Evolutionary conservation across 2,113 vertebrate genomes (phyloP), one percentile per base, ranked within the genome.

Genomic region (Apteryx mantelli): DNA sequence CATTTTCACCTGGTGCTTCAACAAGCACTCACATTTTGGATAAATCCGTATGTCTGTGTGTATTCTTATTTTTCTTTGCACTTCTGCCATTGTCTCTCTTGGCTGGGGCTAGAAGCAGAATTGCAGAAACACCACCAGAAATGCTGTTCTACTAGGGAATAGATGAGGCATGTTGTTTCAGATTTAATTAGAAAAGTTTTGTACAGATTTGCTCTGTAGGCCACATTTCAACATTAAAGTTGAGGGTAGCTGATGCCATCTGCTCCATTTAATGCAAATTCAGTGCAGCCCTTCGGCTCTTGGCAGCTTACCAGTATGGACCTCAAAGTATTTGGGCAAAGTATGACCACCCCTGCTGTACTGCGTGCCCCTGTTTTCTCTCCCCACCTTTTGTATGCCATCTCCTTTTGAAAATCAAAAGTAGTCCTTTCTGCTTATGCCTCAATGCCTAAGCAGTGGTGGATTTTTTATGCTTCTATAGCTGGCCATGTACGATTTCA

Each of bases 181-280:
- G 82, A 93, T 97, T 95, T 96, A 97, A 96, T 97, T 97, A 96
- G 94, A 91, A 97, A 97, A 96, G 91, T 96, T 97, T 97, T 97
- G 95, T 95, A 95, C 94, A 96, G 95, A 93, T 97, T 96, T 97
- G 93, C 95, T 97, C 97, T 95, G 92, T 95, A 97, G 95, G 95
- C 94, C 95, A 95, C 91, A 91, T 95, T 97, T 96, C 89, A 96
- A 93, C 96, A 96, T 96, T 97, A 93, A 96, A 96, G 93, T 97
- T 97, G 95, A 97, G 96, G 94, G 93, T 82, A 95, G 95, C 84
- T 97, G 89, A 95, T 95, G 94, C 91, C 94, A 97, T 97, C 96
- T 97, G 97, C 93, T 97, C 93, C 84, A 70, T 94, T 96, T 95
- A 95, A 97, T 97, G 94, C 90, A 97, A 97, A 96, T 97, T 94